phyloP scores from a whole-genome alignment of 2,113 vertebrate species.

The Aix galericulata region DNA sequence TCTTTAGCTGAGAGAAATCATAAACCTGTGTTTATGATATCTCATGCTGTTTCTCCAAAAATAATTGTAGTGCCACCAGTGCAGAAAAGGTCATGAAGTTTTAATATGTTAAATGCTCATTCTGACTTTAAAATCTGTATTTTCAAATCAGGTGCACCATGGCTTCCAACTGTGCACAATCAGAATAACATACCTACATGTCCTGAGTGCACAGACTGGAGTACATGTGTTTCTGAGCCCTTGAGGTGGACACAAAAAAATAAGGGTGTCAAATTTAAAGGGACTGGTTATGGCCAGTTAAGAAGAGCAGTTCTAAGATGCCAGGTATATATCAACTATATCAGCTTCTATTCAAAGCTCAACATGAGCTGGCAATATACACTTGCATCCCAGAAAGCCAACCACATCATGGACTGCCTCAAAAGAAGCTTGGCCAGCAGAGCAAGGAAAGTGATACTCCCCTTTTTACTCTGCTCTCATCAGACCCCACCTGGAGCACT shows the following conservation, averaged over 20 bases:
- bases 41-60: conserved; percentile 53
- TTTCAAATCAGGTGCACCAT: conserved; percentile 2
- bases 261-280: not conserved
- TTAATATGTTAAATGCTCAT: conserved; percentile 40
- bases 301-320: not conserved
- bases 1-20: conserved; percentile 35
- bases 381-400: no score
- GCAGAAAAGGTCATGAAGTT: conserved; percentile 47
- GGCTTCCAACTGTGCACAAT: not conserved
- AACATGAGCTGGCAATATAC: no score
- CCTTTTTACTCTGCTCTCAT: no score
- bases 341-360: not conserved
- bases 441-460: no score
- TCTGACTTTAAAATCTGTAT: not conserved
- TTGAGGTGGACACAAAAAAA: not conserved
- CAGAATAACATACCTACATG: not conserved
- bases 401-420: no score
- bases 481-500: no score
- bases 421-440: no score
- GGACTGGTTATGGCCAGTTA: not conserved
- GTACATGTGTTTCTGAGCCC: not conserved
- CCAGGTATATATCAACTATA: not conserved
- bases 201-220: not conserved
- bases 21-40: conserved; percentile 32
- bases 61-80: conserved; percentile 27